phyloP scores from a whole-genome alignment of 2,888 invertebrate genomes.

The Linnaemya vulpina region DNA sequence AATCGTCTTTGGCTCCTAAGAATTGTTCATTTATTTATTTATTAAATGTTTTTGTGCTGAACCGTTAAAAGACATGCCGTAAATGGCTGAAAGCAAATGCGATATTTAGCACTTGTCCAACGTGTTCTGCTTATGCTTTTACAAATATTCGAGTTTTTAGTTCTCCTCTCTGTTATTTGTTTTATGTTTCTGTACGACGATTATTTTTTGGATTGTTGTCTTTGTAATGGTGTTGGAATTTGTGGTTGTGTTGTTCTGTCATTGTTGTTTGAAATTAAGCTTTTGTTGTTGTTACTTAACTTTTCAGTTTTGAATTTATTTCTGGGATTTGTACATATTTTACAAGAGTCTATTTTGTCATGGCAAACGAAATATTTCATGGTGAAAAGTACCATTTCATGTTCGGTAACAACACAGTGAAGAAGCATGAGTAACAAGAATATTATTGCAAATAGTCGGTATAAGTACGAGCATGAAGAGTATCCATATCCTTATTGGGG shows the following conservation, averaged over 20 bases:
- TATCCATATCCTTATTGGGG: too few species aligned
- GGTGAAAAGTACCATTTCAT: conserved; percentile 59
- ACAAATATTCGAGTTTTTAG: not conserved
- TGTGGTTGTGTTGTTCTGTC: conserved; percentile 39
- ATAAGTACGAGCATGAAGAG: not conserved
- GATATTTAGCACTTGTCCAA: conserved; percentile 3
- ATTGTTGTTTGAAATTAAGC: conserved; percentile 35
- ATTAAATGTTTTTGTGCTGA: not conserved
- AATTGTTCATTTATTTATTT: not conserved
- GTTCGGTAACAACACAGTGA: not conserved
- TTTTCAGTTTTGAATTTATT: conserved; percentile 28
- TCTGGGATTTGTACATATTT: conserved; percentile 20
- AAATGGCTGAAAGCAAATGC: not conserved
- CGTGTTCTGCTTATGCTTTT: not conserved
- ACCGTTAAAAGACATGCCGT: conserved; percentile 2
- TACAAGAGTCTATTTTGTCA: conserved; percentile 44
- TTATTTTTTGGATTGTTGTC: not conserved
- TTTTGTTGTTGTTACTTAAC: conserved; percentile 24
- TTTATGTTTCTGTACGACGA: not conserved
- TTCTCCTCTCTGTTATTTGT: not conserved
- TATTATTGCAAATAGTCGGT: conserved; percentile 25
- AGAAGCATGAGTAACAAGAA: conserved; percentile 22
- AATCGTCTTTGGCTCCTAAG: not conserved
- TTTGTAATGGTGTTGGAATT: conserved; percentile 20
- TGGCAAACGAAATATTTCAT: conserved; percentile 50